Percentiles rank a stretch among this genome's conserved stretches.
Evolutionary conservation across 2,797 vertebrate genomes (phyloP).

Genomic region (Chelon auratus): DNA sequence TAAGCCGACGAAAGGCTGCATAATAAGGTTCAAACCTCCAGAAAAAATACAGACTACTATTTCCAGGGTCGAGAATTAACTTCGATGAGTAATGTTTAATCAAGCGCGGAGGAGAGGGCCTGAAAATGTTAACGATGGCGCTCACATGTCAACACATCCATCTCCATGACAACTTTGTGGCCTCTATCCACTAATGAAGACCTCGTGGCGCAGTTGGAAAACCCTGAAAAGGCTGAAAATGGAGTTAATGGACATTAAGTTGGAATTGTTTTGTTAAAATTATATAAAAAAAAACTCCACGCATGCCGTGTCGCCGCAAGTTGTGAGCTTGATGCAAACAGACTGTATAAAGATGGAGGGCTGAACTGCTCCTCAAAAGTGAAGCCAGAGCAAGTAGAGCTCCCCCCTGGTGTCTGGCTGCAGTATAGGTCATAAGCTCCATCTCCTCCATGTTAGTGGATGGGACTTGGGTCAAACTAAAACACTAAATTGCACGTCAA

Average conservation of each 20-base stretch:
- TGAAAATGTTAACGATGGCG: background rate
- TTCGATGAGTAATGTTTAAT: background rate
- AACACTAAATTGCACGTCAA: too few species aligned
- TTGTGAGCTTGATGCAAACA: background rate
- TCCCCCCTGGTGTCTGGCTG: too few species aligned
- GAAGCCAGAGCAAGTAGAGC: too few species aligned
- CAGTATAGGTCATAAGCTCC: too few species aligned
- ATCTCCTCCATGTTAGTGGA: too few species aligned
- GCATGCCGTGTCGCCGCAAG: background rate
- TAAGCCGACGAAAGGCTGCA: background rate
- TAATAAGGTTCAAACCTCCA: background rate
- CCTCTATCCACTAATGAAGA: background rate
- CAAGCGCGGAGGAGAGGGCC: background rate
- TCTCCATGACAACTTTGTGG: background rate
- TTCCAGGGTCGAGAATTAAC: too few species aligned
- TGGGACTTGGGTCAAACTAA: too few species aligned
- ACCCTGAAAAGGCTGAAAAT: background rate
- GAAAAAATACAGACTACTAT: too few species aligned
- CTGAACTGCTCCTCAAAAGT: too few species aligned
- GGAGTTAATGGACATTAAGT: background rate
- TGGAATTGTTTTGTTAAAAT: background rate
- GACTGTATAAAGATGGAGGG: too few species aligned
- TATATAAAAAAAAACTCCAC: background rate
- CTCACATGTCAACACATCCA: background rate
- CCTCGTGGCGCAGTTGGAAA: background rate